A percentile compares a stretch with the other conserved stretches of the same genome.
phyloP scores from a whole-genome alignment of 2,113 vertebrate species.

The Nyctibius bracteatus region DNA sequence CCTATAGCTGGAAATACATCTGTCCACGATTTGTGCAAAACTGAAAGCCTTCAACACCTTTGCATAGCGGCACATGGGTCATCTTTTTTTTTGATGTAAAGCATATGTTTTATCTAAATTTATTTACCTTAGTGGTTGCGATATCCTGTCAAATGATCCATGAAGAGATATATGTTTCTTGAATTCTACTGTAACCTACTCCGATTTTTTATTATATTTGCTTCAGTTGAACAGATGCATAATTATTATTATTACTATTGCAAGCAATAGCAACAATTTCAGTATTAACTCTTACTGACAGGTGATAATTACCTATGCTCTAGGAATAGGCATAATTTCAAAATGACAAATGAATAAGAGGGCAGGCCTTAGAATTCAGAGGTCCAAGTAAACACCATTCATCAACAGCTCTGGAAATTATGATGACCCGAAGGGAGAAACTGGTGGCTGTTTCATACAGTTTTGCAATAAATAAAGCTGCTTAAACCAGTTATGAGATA shows the following conservation, averaged over 20 bases:
- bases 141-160: not conserved
- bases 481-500: not conserved
- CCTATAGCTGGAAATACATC: not conserved
- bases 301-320: not conserved
- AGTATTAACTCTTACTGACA: not conserved
- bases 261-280: not conserved
- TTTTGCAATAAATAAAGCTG: not conserved
- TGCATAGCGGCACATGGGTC: not conserved
- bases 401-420: not conserved
- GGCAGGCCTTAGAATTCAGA: not conserved
- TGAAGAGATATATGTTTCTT: not conserved
- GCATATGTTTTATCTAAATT: not conserved
- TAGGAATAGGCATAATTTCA: not conserved
- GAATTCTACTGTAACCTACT: not conserved
- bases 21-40: not conserved
- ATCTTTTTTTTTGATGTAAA: not conserved
- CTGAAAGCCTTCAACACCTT: not conserved
- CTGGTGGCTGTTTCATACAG: not conserved
- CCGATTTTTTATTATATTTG: not conserved
- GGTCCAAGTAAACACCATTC: not conserved
- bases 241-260: not conserved
- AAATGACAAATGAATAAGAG: not conserved
- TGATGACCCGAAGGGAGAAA: not conserved
- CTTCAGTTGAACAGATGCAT: not conserved
- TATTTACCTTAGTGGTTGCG: not conserved